Evolutionary conservation across 2,113 vertebrate species (phyloP).

Genomic region (Oryzias curvinotus): DNA sequence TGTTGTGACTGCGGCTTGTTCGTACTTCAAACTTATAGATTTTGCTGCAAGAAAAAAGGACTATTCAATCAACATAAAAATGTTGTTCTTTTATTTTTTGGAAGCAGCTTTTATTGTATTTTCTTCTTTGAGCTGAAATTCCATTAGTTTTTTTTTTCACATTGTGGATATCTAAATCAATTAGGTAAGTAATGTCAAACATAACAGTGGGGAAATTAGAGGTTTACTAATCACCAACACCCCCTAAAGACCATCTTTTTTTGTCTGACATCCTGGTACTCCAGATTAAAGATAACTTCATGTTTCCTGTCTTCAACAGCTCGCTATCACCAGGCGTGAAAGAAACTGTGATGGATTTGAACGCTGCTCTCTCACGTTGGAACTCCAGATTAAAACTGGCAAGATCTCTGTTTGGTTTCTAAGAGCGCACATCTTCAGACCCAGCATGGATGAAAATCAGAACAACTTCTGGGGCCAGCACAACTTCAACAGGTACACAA

Average conservation of each 20-base stretch:
- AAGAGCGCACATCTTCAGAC: constrained; percentile 56
- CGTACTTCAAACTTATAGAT: not conserved
- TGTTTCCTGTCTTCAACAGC: constrained; percentile 45
- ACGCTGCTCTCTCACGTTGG: constrained; percentile 56
- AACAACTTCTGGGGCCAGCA: constrained; percentile 83
- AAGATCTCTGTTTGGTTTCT: constrained; percentile 69
- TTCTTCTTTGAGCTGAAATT: not conserved
- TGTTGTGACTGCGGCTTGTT: constrained; percentile 20
- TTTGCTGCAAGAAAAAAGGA: too few species aligned
- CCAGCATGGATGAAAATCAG: constrained; percentile 78
- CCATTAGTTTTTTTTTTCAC: not conserved
- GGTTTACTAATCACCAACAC: too few species aligned
- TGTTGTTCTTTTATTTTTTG: not conserved
- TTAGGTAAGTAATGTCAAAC: too few species aligned
- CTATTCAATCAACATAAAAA: not conserved
- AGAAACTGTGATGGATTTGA: constrained; percentile 36
- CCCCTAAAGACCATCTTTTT: too few species aligned
- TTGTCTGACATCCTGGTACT: not conserved
- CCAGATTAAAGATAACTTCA: not conserved
- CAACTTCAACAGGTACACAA: constrained; percentile 82
- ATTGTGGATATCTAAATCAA: too few species aligned
- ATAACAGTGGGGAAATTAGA: too few species aligned
- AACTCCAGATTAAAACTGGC: constrained; percentile 65
- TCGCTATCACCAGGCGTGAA: constrained; percentile 18
- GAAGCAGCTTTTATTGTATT: not conserved